These are phyloP conservation scores for Schrankia costaestrigalis DNA, from an alignment of 2,888 invertebrate genomes.

Conservation along the genomic window DNA sequence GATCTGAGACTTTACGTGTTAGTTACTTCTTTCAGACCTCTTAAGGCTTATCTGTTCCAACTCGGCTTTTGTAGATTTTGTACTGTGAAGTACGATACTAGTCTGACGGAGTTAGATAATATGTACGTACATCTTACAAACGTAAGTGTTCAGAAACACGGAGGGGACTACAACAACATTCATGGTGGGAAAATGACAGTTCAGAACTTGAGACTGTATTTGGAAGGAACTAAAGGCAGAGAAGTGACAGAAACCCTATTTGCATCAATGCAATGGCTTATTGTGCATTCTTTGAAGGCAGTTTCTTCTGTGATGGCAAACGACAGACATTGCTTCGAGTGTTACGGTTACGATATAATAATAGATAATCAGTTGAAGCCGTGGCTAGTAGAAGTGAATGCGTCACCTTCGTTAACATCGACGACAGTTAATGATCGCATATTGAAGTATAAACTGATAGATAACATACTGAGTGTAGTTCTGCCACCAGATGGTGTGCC, in stretches of 20 bases:
- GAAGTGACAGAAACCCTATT: slow-evolving; percentile 94
- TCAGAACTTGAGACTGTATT: slow-evolving; percentile 92
- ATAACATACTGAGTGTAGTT: slow-evolving; percentile 94
- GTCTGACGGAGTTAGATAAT: slow-evolving; percentile 93
- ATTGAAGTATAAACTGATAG: slow-evolving; percentile 95
- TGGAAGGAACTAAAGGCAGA: slow-evolving; percentile 95
- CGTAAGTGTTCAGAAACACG: slow-evolving; percentile 98
- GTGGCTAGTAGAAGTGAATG: slow-evolving; percentile 96
- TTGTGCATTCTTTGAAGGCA: slow-evolving; percentile 95
- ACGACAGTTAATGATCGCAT: slow-evolving; percentile 97
- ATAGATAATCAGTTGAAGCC: slow-evolving; percentile 96
- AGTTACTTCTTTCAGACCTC: slow-evolving; percentile 94
- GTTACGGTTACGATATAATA: slow-evolving; percentile 98
- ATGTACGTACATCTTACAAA: slow-evolving; percentile 98
- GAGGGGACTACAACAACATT: slow-evolving; percentile 95
- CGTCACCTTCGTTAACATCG: slow-evolving; percentile 96
- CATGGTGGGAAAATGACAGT: slow-evolving; percentile 98
- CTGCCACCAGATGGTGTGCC: slow-evolving; percentile 93
- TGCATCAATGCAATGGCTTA: slow-evolving; percentile 93
- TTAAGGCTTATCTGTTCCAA: slow-evolving; percentile 96
- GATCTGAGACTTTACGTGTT: slow-evolving; percentile 95
- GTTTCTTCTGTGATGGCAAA: slow-evolving; percentile 97
- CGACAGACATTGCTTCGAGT: slow-evolving; percentile 95
- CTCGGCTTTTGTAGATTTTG: slow-evolving; percentile 98
- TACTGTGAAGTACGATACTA: slow-evolving; percentile 96